These are phyloP conservation scores for Sceloporus tristichus DNA, from an alignment of 2,113 vertebrate species.

Conservation along the genomic window DNA sequence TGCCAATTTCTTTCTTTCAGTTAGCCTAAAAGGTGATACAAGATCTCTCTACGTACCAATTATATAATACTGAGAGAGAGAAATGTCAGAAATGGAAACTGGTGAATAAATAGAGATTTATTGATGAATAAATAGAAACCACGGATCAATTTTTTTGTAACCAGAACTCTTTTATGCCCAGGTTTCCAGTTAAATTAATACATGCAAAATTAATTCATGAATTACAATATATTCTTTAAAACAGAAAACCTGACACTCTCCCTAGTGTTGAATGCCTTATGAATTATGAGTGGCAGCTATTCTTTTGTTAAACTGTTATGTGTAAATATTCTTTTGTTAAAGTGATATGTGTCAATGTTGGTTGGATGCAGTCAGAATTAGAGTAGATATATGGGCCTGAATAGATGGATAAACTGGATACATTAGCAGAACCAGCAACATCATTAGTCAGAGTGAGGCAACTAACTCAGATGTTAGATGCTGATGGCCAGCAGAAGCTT, in stretches of 20 bases:
- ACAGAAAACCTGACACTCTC: background rate
- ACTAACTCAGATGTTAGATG: no score
- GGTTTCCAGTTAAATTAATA: background rate
- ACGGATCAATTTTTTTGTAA: background rate
- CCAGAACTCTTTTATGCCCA: background rate
- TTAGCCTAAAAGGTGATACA: no score
- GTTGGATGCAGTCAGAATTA: no score
- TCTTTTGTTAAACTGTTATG: background rate
- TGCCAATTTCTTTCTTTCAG: no score
- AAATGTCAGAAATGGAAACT: background rate
- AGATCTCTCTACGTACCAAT: background rate
- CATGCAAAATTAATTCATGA: background rate
- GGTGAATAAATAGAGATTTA: background rate
- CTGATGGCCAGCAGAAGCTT: no score
- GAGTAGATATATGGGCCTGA: no score
- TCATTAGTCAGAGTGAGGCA: no score
- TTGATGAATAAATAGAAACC: background rate
- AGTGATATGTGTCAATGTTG: background rate
- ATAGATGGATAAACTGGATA: no score
- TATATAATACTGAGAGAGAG: background rate
- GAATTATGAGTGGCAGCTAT: background rate
- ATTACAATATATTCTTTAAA: background rate
- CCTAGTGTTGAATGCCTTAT: background rate
- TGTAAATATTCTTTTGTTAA: background rate
- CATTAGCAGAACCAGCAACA: no score